phyloP scores from a whole-genome alignment of 2,888 invertebrate genomes.

The Chaetogeoica ovagalla region DNA sequence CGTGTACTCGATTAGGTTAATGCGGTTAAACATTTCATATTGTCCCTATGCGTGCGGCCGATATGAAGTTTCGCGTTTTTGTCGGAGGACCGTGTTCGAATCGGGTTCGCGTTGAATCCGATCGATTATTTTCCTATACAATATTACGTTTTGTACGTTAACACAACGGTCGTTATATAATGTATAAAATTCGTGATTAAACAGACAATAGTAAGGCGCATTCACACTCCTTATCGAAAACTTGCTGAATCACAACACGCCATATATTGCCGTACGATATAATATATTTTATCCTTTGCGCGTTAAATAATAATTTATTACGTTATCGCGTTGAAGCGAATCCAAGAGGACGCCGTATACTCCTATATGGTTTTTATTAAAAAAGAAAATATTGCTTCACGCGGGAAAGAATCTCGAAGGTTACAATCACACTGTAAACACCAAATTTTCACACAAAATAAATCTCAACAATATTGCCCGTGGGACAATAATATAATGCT shows the following conservation, averaged over 20 bases:
- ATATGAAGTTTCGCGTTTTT: neutral
- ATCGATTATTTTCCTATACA: constrained; percentile 7
- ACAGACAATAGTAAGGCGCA: neutral
- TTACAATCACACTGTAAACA: too few relatives aligned
- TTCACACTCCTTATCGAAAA: neutral
- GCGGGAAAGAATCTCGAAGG: too few relatives aligned
- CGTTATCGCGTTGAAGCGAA: neutral
- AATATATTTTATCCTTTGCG: neutral
- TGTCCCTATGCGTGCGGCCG: neutral
- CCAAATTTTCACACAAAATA: too few relatives aligned
- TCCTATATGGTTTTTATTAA: too few relatives aligned
- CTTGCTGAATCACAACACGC: neutral
- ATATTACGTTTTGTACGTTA: neutral
- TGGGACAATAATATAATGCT: too few relatives aligned
- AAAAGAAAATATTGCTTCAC: too few relatives aligned
- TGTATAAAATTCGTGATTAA: neutral
- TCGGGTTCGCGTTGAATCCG: neutral
- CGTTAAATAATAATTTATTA: neutral
- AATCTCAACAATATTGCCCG: too few relatives aligned
- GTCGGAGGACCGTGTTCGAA: neutral
- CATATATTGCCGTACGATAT: neutral
- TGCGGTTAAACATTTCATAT: neutral
- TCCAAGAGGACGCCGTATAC: too few relatives aligned
- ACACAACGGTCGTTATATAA: neutral
- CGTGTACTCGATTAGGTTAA: neutral